These are phyloP conservation scores for Rotaria sp. DNA, from an alignment of 2,888 invertebrate genomes.

Conservation along the genomic window DNA sequence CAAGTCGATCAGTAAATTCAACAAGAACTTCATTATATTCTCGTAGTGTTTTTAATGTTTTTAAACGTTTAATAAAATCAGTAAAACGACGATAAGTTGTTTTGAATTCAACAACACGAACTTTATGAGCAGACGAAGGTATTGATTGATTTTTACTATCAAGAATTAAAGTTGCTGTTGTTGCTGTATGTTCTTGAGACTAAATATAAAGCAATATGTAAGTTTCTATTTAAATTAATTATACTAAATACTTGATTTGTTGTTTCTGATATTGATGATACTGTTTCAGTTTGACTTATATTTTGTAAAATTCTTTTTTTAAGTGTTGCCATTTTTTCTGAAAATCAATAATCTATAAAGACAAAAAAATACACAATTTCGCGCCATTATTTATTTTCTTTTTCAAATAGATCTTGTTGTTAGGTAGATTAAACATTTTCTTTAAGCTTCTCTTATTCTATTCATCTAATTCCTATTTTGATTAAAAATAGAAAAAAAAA, in stretches of 20 bases:
- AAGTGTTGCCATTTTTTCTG: not conserved
- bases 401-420: not conserved
- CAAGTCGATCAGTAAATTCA: not conserved
- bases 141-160: not conserved
- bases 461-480: not conserved
- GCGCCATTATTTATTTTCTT: not conserved
- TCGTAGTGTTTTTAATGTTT: not conserved
- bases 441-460: not conserved
- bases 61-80: not conserved
- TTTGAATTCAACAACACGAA: not conserved
- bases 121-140: not conserved
- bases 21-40: not conserved
- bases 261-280: not conserved
- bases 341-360: not conserved
- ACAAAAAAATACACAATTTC: not conserved
- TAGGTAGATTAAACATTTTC: not conserved
- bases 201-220: not conserved
- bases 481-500: not conserved
- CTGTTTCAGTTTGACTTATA: not conserved
- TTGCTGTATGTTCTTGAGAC: not conserved
- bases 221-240: not conserved
- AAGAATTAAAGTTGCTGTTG: not conserved
- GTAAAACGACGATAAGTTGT: not conserved
- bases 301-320: constrained; percentile 22
- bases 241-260: not conserved